These are phyloP conservation scores for Felis chaus DNA, from an alignment of 2,113 vertebrate species.

Conservation along the genomic window DNA sequence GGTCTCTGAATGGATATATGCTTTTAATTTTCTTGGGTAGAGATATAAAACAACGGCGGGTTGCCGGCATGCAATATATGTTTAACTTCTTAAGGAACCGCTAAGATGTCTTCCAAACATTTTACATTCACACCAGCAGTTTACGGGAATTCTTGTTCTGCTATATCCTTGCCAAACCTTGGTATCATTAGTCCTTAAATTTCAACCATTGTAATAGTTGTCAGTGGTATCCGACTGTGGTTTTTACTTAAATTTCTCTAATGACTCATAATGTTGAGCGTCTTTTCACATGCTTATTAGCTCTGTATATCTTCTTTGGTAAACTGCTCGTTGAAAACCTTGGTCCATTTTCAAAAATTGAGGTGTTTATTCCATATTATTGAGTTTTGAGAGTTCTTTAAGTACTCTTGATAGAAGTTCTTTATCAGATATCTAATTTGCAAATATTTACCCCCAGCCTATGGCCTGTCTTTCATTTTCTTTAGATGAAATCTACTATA, in stretches of 20 bases:
- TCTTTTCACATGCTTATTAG: not conserved
- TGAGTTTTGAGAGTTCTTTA: constrained; percentile 30
- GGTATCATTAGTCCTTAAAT: constrained; percentile 20
- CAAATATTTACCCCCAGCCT: not conserved
- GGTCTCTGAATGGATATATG: not conserved
- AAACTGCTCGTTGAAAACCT: not conserved
- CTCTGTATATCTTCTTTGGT: not conserved
- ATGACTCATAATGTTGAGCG: not conserved
- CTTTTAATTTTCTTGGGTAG: not conserved
- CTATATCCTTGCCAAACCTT: not conserved
- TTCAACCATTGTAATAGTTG: not conserved
- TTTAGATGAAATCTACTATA: not conserved
- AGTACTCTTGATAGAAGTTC: not conserved
- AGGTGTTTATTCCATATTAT: not conserved
- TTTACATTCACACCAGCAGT: not conserved
- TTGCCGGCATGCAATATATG: not conserved
- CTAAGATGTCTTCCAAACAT: not conserved
- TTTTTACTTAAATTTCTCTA: constrained; percentile 16
- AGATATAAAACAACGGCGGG: not conserved
- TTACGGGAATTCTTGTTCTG: not conserved
- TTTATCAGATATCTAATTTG: not conserved
- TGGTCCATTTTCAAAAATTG: not conserved
- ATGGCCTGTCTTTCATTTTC: not conserved
- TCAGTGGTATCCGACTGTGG: not conserved
- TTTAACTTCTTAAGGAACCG: constrained; percentile 30